Conservation (phyloP, 2,113 vertebrate species). For the Oceanites oceanicus region DNA sequence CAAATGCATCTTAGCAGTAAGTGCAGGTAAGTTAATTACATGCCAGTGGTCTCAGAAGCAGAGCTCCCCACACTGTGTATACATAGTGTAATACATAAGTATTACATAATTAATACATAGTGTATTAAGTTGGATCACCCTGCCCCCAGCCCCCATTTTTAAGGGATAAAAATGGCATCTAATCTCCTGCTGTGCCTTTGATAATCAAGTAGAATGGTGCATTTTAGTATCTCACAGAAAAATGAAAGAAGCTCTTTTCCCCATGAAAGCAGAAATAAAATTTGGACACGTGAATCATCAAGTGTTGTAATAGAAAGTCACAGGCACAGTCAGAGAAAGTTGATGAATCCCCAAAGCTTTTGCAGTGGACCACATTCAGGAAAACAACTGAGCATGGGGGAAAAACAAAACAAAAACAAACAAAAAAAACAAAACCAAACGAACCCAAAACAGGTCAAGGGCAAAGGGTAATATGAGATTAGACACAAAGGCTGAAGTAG, state of each 20-base stretch:
- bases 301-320: not conserved
- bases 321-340: not conserved
- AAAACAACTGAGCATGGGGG: not conserved
- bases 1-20: not conserved
- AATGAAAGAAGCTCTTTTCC: not conserved
- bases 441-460: not conserved
- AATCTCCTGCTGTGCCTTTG: not conserved
- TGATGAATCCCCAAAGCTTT: not conserved
- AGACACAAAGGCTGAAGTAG: not conserved
- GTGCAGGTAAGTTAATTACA: not conserved
- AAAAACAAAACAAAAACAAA: not conserved
- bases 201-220: not conserved
- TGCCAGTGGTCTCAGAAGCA: not conserved
- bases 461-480: not conserved
- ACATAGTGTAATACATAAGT: no score
- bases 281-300: not conserved
- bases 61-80: not conserved
- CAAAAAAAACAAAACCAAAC: not conserved
- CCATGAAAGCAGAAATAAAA: constrained; percentile 13
- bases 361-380: not conserved
- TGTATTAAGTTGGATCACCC: not conserved
- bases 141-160: not conserved
- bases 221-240: not conserved
- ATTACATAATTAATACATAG: no score
- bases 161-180: not conserved